phyloP scores from a whole-genome alignment of 2,888 invertebrate species.

The Gasteruption jaculator region DNA sequence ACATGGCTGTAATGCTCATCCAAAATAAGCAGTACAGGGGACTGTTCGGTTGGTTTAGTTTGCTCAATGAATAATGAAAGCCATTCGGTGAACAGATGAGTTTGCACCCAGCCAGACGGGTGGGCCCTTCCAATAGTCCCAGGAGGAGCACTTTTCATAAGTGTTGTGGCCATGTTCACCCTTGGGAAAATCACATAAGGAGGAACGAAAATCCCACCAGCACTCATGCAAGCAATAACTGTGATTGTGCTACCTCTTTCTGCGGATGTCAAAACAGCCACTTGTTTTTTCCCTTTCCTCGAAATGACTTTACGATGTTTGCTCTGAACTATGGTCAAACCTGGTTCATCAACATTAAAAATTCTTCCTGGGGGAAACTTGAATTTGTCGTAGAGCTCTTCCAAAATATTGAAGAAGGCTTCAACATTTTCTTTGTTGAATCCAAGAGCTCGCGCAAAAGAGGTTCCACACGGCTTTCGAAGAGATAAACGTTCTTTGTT shows the following conservation, averaged over 20 bases:
- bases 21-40: conserved; percentile 24
- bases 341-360: conserved; percentile 35
- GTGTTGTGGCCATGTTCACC: conserved; percentile 33
- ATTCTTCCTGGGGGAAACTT: conserved; percentile 30
- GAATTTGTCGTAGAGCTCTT: conserved; percentile 19
- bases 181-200: conserved; percentile 39
- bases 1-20: conserved; percentile 37
- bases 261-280: conserved; percentile 27
- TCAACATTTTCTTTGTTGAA: not conserved
- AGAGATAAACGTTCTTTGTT: no score
- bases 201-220: conserved; percentile 35
- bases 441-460: not conserved
- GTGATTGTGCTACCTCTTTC: conserved; percentile 33
- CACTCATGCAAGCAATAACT: conserved; percentile 33
- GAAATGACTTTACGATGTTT: conserved; percentile 25
- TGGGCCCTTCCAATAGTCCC: conserved; percentile 31
- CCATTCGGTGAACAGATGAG: conserved; percentile 36
- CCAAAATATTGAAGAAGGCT: not conserved
- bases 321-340: conserved; percentile 28
- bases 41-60: conserved; percentile 24
- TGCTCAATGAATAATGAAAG: conserved; percentile 32
- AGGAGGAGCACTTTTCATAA: conserved; percentile 36
- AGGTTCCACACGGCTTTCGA: not conserved
- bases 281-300: conserved; percentile 31
- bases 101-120: conserved; percentile 39